Evolutionary conservation across 2,888 invertebrate species (phyloP).

Genomic region (Rhamphomyia laevipes): DNA sequence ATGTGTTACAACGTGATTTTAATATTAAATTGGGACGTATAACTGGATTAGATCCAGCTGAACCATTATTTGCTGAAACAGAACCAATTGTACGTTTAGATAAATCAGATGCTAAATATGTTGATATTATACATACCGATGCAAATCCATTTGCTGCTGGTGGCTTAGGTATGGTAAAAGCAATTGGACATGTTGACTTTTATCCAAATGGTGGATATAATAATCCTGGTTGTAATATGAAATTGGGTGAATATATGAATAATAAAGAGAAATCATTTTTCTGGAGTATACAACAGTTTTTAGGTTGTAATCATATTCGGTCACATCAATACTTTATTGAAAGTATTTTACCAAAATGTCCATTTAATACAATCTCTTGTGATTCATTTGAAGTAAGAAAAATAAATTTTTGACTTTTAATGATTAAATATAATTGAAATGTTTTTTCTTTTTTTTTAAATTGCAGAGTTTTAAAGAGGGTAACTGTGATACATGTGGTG

Average conservation of each 20-base stretch:
- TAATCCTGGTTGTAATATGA: conserved; percentile 57
- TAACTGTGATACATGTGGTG: conserved; percentile 57
- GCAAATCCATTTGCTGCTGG: conserved; percentile 63
- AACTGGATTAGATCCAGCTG: conserved; percentile 83
- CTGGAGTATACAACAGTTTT: conserved; percentile 41
- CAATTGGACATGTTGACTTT: conserved; percentile 82
- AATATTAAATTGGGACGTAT: conserved; percentile 64
- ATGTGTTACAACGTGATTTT: conserved; percentile 55
- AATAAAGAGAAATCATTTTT: conserved; percentile 48
- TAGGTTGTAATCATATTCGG: conserved; percentile 81
- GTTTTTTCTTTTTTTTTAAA: conserved; percentile 1
- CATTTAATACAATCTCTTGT: conserved; percentile 68
- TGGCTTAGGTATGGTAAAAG: conserved; percentile 68
- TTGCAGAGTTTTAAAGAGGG: conserved; percentile 54
- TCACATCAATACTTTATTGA: conserved; percentile 76
- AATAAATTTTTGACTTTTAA: background rate
- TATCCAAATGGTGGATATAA: conserved; percentile 80
- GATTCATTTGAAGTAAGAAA: conserved; percentile 55
- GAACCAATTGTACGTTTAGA: conserved; percentile 72
- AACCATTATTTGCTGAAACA: conserved; percentile 78
- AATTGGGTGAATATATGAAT: conserved; percentile 51
- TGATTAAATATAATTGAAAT: background rate
- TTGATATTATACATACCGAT: conserved; percentile 85
- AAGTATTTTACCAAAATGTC: conserved; percentile 65
- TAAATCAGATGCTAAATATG: conserved; percentile 73